Evolutionary conservation across 2,888 invertebrate species (phyloP), one percentile per base, ranked within the genome.

Genomic region (Drosophila monieri): DNA sequence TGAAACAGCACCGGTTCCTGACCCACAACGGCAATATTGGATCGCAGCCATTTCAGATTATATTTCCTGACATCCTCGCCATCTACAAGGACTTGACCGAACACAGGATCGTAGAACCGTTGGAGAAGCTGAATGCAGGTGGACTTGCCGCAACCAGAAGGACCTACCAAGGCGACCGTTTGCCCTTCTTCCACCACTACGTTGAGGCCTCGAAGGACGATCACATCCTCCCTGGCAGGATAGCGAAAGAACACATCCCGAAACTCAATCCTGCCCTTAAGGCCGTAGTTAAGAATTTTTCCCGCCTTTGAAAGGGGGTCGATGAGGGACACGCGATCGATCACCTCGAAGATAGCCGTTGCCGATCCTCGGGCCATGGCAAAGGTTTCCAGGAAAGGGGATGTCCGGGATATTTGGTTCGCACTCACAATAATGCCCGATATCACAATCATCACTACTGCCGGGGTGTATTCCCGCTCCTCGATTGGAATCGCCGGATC

Each of bases 1-100:
- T 95, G 95, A 90, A 97, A 97, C 3, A 97, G 92, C 10, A 96
- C 95, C 0, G 97, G 97, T 77, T 97, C 97, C 90, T 97, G 97
- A 0, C 96, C 95, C 2, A 97, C 97, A 6, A 97, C 94, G 0
- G 96, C 97, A 58, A 97, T 95, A 84, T 96, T 95, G 32, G 93
- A 93, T 52, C 97, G 92, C 30, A 96, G 90, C 94, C 95, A 95
- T 5, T 93, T 92, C 4, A 96, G 93, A 89, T 96, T 96, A 66
- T 96, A 90, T 57, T 93, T 93, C 21, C 93, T 92, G 37, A 96
- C 91, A 86, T 96, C 94, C 41, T 93, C 88, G 0, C 93, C 94
- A 23, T 94, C 94, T 2, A 95, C 90, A 1, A 90, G 74, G 1
- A 95, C 93, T 71, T 90, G 76, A 0, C 94, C 94, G 1, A 89